Base-by-base conservation (phyloP, 2,113 vertebrate species). In the Furnarius figulus region DNA sequence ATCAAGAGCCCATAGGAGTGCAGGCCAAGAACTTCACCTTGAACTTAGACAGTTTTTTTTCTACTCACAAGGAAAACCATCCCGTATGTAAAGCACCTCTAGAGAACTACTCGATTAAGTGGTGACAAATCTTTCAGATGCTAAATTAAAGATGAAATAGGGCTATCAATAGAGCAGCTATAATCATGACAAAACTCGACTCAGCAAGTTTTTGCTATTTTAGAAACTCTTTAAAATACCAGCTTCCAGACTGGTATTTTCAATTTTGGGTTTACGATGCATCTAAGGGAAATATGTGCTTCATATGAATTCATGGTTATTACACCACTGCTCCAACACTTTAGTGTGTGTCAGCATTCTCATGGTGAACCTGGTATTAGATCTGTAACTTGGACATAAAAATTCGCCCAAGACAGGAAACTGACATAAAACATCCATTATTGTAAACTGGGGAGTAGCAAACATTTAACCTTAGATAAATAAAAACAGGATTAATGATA, bases 231-330 rank as follows among this genome's bases (percentile, higher is more conserved):
- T 87, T 59, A 55, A 85, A 96, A 91, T 25, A 52, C 8, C 61
- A 75, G 33, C 53, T 82, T 87, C 82, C 74, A 73, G 49, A 50
- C 17, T 4, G 17, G 30, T 35, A 40, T 35, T 53, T 83, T 83
- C 12, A 72, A 87, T 65, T 94, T 70, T 71, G 68, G 4, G 62
- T 95, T 95, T 93, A 92, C 0, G 10, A 40, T n/a, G 37, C 55
- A 87, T 89, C 78, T 52, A 73, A 93, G 85, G 85, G 81, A 89
- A 91, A 89, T 62, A 75, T 5, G 33, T 63, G 39, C 14, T 94
- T 82, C 71, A 23, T 73, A 85, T 8, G 71, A 89, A 87, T 94
- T 96, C 85, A 89, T 37, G 74, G 58, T 79, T 94, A 87, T 95
- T 89, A 33, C 49, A 87, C 40, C 81, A 46, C n/a, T 79, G 89